Percentiles rank a stretch among this genome's conserved stretches.
Evolutionary conservation across 2,888 invertebrate species (phyloP).

Genomic region (Athrips mouffetella): DNA sequence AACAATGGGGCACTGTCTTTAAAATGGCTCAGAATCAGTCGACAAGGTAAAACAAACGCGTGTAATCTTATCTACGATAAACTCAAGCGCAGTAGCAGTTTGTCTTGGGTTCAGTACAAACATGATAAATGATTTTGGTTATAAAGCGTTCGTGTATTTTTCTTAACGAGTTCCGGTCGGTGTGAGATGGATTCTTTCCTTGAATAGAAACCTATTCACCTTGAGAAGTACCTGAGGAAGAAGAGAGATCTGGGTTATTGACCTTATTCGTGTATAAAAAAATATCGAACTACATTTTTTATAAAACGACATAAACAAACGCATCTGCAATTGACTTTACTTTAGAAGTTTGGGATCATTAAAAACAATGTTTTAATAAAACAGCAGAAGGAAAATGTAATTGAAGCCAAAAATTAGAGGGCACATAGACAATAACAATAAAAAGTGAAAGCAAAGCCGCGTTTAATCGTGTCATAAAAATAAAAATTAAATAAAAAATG

Average conservation of each 20-base stretch:
- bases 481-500: slow-evolving; percentile 77
- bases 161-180: slow-evolving; percentile 72
- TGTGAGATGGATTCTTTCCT: slow-evolving; percentile 64
- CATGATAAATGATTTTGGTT: slow-evolving; percentile 76
- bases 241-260: slow-evolving; percentile 71
- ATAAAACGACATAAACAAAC: slow-evolving; percentile 21
- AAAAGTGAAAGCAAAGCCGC: slow-evolving; percentile 76
- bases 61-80: slow-evolving; percentile 73
- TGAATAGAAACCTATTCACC: slow-evolving; percentile 75
- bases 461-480: slow-evolving; percentile 77
- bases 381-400: slow-evolving; percentile 62
- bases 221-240: slow-evolving; percentile 78
- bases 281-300: slow-evolving; percentile 16
- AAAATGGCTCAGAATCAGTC: slow-evolving; percentile 69
- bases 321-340: slow-evolving; percentile 17
- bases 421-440: slow-evolving; percentile 75
- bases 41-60: slow-evolving; percentile 71
- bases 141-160: slow-evolving; percentile 70
- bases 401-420: slow-evolving; percentile 75
- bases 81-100: slow-evolving; percentile 77
- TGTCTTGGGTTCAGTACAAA: slow-evolving; percentile 73
- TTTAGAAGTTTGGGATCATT: slow-evolving; percentile 48
- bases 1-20: slow-evolving; percentile 71
- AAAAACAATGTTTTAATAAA: slow-evolving; percentile 71
- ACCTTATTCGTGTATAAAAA: slow-evolving; percentile 34